A percentile compares a stretch with the other conserved stretches of the same genome.
phyloP scores from a whole-genome alignment of 1,140 invertebrate genomes.

The Macrotrachela quadricornifera region DNA sequence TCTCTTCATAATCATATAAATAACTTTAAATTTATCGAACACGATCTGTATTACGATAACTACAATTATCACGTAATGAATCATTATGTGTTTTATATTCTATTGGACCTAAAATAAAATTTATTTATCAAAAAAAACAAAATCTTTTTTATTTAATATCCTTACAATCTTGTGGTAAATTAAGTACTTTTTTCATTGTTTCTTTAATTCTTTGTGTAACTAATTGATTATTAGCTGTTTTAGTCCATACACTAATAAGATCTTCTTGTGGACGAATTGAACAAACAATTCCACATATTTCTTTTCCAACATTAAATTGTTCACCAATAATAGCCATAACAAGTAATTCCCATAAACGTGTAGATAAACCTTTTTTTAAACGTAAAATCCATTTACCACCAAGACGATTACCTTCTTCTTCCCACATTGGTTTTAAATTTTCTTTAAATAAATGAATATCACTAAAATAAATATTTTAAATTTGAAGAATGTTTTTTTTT shows the following conservation, averaged over 20 bases:
- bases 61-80: slow-evolving; percentile 2
- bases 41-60: slow-evolving; percentile 4
- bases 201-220: slow-evolving; percentile 75
- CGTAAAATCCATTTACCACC: slow-evolving; percentile 92
- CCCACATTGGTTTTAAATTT: slow-evolving; percentile 96
- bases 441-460: slow-evolving; percentile 95
- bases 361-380: slow-evolving; percentile 74
- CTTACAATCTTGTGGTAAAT: slow-evolving; percentile 46
- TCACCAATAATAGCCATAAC: slow-evolving; percentile 77
- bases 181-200: slow-evolving; percentile 70
- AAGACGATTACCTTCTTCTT: slow-evolving; percentile 76
- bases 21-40: no score
- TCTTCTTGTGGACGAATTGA: slow-evolving; percentile 88
- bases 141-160: no score
- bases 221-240: slow-evolving; percentile 61
- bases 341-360: slow-evolving; percentile 90
- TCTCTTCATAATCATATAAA: no score
- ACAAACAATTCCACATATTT: slow-evolving; percentile 91
- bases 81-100: slow-evolving; percentile 39
- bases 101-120: slow-evolving; percentile 64
- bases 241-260: slow-evolving; percentile 91
- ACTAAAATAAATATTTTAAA: slow-evolving; percentile 46
- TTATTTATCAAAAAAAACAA: no score
- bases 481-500: no score
- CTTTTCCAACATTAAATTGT: slow-evolving; percentile 94